Conservation (phyloP, 2,797 vertebrate species). For the Manis javanica region DNA sequence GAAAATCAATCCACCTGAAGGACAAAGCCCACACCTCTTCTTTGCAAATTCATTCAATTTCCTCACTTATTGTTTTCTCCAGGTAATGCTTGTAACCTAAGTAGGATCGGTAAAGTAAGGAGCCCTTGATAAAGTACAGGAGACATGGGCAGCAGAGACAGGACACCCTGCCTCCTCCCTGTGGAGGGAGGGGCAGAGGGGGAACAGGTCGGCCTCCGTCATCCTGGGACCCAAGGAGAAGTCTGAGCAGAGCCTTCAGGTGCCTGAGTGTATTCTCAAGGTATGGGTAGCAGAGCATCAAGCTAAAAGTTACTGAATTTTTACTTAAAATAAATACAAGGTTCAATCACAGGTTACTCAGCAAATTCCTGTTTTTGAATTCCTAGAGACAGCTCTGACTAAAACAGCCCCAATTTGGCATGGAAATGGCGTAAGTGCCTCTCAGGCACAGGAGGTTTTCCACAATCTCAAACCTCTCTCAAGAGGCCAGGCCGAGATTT, state of each 20-base stretch:
- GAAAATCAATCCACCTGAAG: conserved; percentile 70
- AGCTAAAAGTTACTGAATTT: conserved; percentile 79
- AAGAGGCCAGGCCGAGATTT: neutral
- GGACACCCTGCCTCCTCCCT: neutral
- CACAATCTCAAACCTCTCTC: conserved; percentile 72
- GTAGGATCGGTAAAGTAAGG: conserved; percentile 75
- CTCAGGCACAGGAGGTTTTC: conserved; percentile 72
- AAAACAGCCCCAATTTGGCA: conserved; percentile 82
- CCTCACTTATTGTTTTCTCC: conserved; percentile 67
- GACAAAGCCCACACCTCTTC: conserved; percentile 76
- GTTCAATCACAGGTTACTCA: conserved; percentile 84
- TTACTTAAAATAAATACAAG: conserved; percentile 82
- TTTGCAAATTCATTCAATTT: conserved; percentile 59
- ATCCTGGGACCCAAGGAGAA: neutral
- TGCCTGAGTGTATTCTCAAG: neutral
- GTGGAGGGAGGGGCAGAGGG: neutral
- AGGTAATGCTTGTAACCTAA: conserved; percentile 77
- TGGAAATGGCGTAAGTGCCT: conserved; percentile 7
- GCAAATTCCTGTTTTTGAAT: conserved; percentile 84
- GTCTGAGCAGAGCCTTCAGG: neutral
- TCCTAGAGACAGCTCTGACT: conserved; percentile 81
- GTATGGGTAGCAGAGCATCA: conserved; percentile 64
- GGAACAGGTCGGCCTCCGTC: neutral
- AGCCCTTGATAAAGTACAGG: conserved; percentile 64
- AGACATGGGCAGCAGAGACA: neutral